Percentiles rank a stretch among this genome's conserved stretches.
phyloP scores from a whole-genome alignment of 2,888 invertebrate genomes.

The Habrosyne pyritoides region DNA sequence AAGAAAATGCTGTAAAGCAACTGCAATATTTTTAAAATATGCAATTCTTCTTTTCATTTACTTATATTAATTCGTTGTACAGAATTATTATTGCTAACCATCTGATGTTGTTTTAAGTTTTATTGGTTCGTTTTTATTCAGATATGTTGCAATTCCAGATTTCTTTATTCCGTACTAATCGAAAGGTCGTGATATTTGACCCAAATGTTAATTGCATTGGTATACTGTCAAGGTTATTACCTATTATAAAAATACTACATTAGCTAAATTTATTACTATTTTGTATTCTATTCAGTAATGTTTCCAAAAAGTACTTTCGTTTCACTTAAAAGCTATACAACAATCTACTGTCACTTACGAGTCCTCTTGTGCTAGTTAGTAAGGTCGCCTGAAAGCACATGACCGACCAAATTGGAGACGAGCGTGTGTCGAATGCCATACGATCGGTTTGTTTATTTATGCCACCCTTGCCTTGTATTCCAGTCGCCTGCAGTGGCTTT shows the following conservation, averaged over 20 bases:
- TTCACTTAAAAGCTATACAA: background rate
- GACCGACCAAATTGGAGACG: conserved; percentile 35
- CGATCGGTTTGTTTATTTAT: conserved; percentile 34
- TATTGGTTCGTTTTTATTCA: conserved; percentile 9
- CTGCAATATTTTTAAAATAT: too few species aligned
- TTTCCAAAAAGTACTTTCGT: background rate
- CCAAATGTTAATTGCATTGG: conserved; percentile 55
- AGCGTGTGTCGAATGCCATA: conserved; percentile 45
- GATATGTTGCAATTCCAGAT: conserved; percentile 27
- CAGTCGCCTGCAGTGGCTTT: conserved; percentile 27
- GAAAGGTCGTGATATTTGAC: conserved; percentile 55
- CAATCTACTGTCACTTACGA: background rate
- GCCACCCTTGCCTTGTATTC: conserved; percentile 27
- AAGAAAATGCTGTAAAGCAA: background rate
- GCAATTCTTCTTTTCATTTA: too few species aligned
- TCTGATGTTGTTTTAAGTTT: conserved; percentile 11
- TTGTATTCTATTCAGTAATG: background rate
- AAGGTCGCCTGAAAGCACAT: conserved; percentile 38
- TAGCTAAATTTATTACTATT: conserved; percentile 1
- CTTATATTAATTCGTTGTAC: too few species aligned
- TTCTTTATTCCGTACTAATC: conserved; percentile 37
- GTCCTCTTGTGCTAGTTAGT: conserved; percentile 45
- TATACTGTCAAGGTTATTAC: conserved; percentile 52
- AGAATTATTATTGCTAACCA: conserved; percentile 13
- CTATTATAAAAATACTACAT: conserved; percentile 19